phyloP scores from a whole-genome alignment of 2,113 vertebrate genomes.

The Ochotona curzoniae region DNA sequence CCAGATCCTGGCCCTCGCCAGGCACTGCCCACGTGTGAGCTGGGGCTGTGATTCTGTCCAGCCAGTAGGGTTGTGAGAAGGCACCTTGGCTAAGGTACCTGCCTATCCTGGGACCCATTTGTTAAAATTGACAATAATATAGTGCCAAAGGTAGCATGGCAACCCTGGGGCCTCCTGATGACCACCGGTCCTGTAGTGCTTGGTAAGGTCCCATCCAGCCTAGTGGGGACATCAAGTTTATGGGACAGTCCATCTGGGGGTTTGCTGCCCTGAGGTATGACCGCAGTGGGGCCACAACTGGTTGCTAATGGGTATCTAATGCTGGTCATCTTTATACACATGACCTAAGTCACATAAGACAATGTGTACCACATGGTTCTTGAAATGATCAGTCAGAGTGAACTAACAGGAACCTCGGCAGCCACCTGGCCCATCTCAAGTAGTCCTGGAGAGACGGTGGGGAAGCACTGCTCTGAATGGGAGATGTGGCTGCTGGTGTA shows the following conservation, averaged over 20 bases:
- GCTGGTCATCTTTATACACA: background rate
- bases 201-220: background rate
- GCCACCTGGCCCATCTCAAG: background rate
- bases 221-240: background rate
- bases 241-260: background rate
- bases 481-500: background rate
- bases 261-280: background rate
- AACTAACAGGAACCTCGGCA: background rate
- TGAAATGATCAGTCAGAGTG: background rate
- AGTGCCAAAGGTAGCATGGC: background rate
- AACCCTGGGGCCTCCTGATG: background rate
- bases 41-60: background rate
- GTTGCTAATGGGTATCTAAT: background rate
- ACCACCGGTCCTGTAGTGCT: background rate
- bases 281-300: background rate
- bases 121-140: background rate
- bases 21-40: rapidly evolving
- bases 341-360: background rate
- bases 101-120: background rate
- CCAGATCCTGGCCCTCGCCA: background rate
- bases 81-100: background rate
- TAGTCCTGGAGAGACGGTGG: background rate
- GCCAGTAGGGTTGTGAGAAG: background rate
- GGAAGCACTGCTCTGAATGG: background rate
- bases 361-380: background rate